These are phyloP conservation scores for Gastrophryne carolinensis DNA, from an alignment of 2,797 vertebrate species.

Conservation along the genomic window DNA sequence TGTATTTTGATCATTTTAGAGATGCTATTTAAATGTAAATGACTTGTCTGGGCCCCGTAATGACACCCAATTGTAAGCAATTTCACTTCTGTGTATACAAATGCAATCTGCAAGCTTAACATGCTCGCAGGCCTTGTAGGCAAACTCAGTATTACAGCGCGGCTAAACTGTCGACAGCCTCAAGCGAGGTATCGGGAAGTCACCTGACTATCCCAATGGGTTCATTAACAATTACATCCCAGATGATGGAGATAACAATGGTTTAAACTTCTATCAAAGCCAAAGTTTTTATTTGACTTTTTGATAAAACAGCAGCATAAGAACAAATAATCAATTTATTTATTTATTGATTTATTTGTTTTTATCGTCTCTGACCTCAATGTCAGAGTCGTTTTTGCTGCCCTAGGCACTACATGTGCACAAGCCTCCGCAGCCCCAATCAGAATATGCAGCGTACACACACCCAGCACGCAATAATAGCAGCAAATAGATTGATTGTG, in stretches of 20 bases:
- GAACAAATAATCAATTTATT: too few species aligned
- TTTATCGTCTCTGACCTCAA: too few species aligned
- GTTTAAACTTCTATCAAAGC: too few species aligned
- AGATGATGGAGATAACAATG: background rate
- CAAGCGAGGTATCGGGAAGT: background rate
- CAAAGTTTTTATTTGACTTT: too few species aligned
- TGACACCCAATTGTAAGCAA: slow-evolving; percentile 41
- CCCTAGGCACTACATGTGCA: too few species aligned
- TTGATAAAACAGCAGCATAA: too few species aligned
- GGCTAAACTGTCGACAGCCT: background rate
- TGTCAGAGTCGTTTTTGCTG: too few species aligned
- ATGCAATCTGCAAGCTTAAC: slow-evolving; percentile 30
- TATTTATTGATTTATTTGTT: too few species aligned
- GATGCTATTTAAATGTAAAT: slow-evolving; percentile 51
- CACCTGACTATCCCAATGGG: background rate
- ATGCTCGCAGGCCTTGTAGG: background rate
- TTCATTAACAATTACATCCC: background rate
- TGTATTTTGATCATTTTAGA: slow-evolving; percentile 37
- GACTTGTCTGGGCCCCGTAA: slow-evolving; percentile 39
- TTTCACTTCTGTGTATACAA: slow-evolving; percentile 41
- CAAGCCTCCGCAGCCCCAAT: too few species aligned
- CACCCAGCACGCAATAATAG: too few species aligned
- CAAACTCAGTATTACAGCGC: slow-evolving; percentile 3
- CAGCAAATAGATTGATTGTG: too few species aligned
- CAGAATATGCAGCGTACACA: too few species aligned